Base-by-base conservation (phyloP, 2,888 invertebrate genomes). In the Koerneria pararmatus region DNA sequence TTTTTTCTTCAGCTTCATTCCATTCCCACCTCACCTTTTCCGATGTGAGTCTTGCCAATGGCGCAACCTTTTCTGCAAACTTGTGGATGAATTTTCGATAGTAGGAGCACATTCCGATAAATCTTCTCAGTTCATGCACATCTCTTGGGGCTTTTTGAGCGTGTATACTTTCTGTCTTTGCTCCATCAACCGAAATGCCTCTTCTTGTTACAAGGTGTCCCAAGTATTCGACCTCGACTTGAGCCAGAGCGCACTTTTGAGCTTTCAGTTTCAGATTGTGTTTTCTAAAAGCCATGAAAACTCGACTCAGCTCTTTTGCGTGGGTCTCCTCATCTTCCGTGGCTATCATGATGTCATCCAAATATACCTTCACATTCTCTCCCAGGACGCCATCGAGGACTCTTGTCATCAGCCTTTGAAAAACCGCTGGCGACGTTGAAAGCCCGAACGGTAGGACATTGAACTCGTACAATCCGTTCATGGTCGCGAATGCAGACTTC, bases 371-470 rank as follows among this genome's bases (percentile, higher is more conserved):
- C 0, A 68, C 68, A 15, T 65, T 53, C 1, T 68, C 69, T 19
- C 56, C 56, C 8, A 77, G 57, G 3, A 76, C 58, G 0, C 67
- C 69, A 15, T 59, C 56, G 11, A 77, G 57, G 3, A 76, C 58
- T 3, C 48, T 11, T 11, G 71, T 64, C 71, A 78, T 75, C 2
- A 72, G 56, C 11, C 74, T 54, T 60, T 82, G 75, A 56, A 80
- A 82, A 1, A 73, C 71, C 0, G 78, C 75, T 1, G 76, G 76
- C 29, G 73, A 71, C 2, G 70, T 76, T 0, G 69, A 61, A 8
- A 82, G 59, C 2, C 80, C 79, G 58, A 78, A 79, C 0, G 77
- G 74, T 62, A 81, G 68, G 1, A 74, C 71, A 6, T 66, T 61
- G 62, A 70, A 81, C 54, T 80, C 67, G 49, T 62, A 82, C 24